These are phyloP conservation scores for Lepidochrysops patricia DNA, from an alignment of 2,888 invertebrate genomes.

Conservation along the genomic window DNA sequence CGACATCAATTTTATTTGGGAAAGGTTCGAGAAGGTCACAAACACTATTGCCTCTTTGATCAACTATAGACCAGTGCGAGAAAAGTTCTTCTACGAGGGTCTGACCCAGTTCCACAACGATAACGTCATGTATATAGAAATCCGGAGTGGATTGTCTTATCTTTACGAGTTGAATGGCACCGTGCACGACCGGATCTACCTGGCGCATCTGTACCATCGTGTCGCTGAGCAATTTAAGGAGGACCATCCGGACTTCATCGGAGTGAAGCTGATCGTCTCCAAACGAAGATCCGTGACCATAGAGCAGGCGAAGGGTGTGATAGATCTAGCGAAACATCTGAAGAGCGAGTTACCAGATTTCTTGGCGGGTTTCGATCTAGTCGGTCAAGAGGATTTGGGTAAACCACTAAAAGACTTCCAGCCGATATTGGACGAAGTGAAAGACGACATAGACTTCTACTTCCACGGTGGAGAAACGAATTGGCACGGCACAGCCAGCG, in stretches of 20 bases:
- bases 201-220: constrained; percentile 70
- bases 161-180: constrained; percentile 79
- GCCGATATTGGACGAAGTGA: constrained; percentile 64
- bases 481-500: constrained; percentile 78
- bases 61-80: constrained; percentile 76
- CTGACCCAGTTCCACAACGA: constrained; percentile 78
- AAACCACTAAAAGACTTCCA: constrained; percentile 75
- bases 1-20: constrained; percentile 76
- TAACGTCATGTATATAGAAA: constrained; percentile 81
- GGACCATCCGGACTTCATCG: constrained; percentile 78
- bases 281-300: constrained; percentile 34
- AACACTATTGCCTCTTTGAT: constrained; percentile 67
- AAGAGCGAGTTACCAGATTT: constrained; percentile 76
- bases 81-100: constrained; percentile 76
- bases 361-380: constrained; percentile 86
- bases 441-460: constrained; percentile 76
- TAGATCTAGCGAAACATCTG: constrained; percentile 44
- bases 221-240: constrained; percentile 72
- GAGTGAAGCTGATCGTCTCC: constrained; percentile 78
- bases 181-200: constrained; percentile 61
- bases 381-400: constrained; percentile 86
- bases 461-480: constrained; percentile 89
- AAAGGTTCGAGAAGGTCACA: constrained; percentile 71
- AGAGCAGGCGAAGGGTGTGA: constrained; percentile 50
- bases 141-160: constrained; percentile 74